Conservation (phyloP, 2,113 vertebrate genomes). For the Indicator maculatus region DNA sequence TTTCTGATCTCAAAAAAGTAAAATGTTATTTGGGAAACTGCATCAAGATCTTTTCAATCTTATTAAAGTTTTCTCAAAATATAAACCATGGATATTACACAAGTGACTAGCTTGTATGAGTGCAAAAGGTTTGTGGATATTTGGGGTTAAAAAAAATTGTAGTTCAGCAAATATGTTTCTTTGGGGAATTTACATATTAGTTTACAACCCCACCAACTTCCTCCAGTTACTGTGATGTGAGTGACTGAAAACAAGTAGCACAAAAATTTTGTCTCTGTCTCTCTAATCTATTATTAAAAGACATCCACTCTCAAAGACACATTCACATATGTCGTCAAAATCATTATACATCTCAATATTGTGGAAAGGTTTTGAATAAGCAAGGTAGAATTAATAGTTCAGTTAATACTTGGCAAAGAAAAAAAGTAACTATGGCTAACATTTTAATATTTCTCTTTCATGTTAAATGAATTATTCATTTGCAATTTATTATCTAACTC, state of each 20-base stretch:
- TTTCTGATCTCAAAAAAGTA: neutral
- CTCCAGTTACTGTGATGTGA: neutral
- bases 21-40: neutral
- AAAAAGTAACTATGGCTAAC: neutral
- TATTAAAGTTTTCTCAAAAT: neutral
- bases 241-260: neutral
- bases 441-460: constrained; percentile 21
- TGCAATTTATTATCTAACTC: constrained; percentile 42
- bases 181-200: neutral
- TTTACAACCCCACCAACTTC: neutral
- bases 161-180: neutral
- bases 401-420: neutral
- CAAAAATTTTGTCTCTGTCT: neutral
- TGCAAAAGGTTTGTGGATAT: neutral
- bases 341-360: neutral
- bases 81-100: neutral
- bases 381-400: neutral
- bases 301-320: neutral
- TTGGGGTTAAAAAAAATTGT: neutral
- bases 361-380: constrained; percentile 15
- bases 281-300: neutral
- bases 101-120: neutral
- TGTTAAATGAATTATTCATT: constrained; percentile 43
- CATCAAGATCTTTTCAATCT: neutral
- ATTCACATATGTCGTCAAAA: neutral